A percentile compares a stretch with the other conserved stretches of the same genome.
These are phyloP conservation scores for Stenotaenia linearis DNA, from an alignment of 2,888 invertebrate genomes.

Conservation along the genomic window DNA sequence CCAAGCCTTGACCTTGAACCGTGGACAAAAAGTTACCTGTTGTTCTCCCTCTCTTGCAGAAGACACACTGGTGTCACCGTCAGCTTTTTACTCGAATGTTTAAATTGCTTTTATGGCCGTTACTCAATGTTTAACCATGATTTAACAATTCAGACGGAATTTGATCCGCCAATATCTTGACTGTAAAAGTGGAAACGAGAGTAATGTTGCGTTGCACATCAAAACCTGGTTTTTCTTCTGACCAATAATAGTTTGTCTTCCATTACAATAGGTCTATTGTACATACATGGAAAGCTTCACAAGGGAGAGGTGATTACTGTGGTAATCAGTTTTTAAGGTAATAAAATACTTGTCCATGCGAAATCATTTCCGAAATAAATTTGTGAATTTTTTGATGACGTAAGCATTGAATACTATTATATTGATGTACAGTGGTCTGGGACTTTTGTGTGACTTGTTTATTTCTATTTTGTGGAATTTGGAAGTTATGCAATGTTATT, in stretches of 20 bases:
- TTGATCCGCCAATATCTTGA: no score
- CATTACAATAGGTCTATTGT: no score
- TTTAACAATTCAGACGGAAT: no score
- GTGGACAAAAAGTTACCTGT: neutral
- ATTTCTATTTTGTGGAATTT: no score
- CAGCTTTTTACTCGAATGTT: neutral
- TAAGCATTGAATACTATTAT: neutral
- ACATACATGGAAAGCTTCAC: neutral
- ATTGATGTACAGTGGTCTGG: neutral
- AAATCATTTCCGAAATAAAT: neutral
- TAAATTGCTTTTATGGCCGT: neutral
- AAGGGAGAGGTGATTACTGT: neutral
- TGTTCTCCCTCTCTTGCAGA: neutral
- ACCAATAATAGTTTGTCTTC: no score
- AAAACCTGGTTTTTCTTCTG: no score
- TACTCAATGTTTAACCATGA: no score
- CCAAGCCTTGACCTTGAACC: conserved; percentile 11
- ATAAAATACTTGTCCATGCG: neutral
- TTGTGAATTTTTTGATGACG: neutral
- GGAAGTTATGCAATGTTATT: neutral
- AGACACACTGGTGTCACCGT: neutral
- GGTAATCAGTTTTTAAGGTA: neutral
- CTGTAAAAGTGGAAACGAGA: no score
- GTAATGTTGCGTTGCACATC: no score
- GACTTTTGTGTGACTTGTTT: neutral